phyloP scores from a whole-genome alignment of 2,888 invertebrate species.

The Andrena trimmerana region DNA sequence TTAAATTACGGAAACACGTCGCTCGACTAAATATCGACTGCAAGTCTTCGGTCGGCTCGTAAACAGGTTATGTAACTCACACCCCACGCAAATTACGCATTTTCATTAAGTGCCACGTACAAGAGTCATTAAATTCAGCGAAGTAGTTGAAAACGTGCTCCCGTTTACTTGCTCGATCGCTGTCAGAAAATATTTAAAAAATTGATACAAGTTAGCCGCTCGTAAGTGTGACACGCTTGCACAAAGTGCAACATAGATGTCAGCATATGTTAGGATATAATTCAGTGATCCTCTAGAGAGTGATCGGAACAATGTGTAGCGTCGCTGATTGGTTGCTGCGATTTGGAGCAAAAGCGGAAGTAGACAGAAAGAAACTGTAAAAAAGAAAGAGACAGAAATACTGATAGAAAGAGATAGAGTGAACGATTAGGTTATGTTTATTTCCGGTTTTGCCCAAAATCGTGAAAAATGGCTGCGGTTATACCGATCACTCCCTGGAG shows the following conservation, averaged over 20 bases:
- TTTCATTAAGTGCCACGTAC: constrained; percentile 1
- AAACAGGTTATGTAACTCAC: constrained; percentile 64
- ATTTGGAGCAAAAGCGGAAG: no score
- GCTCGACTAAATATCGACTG: constrained; percentile 1
- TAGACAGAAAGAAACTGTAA: no score
- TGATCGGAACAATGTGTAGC: no score
- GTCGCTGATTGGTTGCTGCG: no score
- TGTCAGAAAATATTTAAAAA: constrained; percentile 12
- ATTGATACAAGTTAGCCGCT: constrained; percentile 7
- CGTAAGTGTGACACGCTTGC: neutral
- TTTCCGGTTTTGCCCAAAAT: no score
- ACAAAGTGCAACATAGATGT: constrained; percentile 16
- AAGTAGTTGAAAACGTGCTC: neutral
- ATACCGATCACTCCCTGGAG: no score
- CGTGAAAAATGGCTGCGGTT: no score
- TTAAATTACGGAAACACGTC: neutral
- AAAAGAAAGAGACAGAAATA: no score
- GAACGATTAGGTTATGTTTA: no score
- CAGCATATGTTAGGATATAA: neutral
- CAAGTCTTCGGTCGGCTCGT: neutral
- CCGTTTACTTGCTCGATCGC: neutral
- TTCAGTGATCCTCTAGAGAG: no score
- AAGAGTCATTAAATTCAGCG: neutral
- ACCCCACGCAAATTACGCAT: constrained; percentile 25
- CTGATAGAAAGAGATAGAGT: no score